These are phyloP conservation scores for Plusia festucae DNA, from an alignment of 2,888 invertebrate genomes.

Conservation along the genomic window DNA sequence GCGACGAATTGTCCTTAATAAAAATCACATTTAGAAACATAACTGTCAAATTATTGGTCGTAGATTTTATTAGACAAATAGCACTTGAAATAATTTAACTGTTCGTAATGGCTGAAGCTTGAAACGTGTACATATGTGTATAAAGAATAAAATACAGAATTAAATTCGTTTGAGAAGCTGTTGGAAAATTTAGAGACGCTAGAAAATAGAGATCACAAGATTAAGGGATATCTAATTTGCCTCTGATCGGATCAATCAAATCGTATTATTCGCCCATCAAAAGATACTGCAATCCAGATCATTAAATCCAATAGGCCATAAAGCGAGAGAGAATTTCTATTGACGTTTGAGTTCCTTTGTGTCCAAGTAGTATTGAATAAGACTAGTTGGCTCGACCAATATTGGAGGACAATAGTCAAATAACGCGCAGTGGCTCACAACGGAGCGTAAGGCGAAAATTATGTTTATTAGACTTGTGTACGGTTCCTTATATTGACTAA, in stretches of 20 bases:
- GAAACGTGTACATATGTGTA: not conserved
- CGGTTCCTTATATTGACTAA: slow-evolving; percentile 36
- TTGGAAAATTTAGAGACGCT: not conserved
- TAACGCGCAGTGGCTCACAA: slow-evolving; percentile 54
- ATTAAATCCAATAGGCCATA: slow-evolving; percentile 50
- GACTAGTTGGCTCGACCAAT: slow-evolving; percentile 70
- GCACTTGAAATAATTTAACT: slow-evolving; percentile 25
- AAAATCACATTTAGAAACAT: slow-evolving; percentile 82
- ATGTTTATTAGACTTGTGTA: slow-evolving; percentile 49
- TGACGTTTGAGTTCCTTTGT: slow-evolving; percentile 66
- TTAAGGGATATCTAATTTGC: not conserved
- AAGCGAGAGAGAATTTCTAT: slow-evolving; percentile 50
- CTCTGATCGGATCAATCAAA: slow-evolving; percentile 36
- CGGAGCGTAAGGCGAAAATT: slow-evolving; percentile 52
- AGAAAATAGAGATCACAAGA: not conserved
- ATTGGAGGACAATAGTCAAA: slow-evolving; percentile 84
- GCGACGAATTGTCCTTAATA: slow-evolving; percentile 83
- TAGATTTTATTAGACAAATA: slow-evolving; percentile 52
- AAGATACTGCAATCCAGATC: slow-evolving; percentile 36
- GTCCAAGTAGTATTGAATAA: slow-evolving; percentile 71
- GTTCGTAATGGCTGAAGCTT: not conserved
- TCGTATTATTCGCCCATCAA: slow-evolving; percentile 42
- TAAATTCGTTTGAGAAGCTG: too few relatives aligned
- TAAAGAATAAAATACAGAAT: not conserved
- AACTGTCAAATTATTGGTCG: slow-evolving; percentile 54